Conservation (phyloP, 2,113 vertebrate species). For the Microtus richardsoni region DNA sequence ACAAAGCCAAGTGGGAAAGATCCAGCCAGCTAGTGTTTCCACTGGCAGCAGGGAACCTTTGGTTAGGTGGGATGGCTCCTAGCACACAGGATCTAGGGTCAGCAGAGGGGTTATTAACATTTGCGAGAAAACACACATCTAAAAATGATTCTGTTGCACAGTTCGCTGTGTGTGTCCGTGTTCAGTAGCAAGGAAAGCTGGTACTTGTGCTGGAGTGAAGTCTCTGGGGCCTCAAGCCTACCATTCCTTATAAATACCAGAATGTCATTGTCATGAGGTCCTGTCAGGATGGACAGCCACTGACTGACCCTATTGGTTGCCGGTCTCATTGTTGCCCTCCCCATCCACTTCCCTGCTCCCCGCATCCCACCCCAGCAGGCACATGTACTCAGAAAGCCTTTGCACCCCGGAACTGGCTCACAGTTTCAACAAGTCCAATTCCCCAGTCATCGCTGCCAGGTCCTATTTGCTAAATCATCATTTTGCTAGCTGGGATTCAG, state of each 20-base stretch:
- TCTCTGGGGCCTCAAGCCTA: not conserved
- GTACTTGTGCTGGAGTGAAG: fast-evolving
- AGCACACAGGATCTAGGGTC: too few species aligned
- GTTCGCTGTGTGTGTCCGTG: fast-evolving
- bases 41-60: fast-evolving
- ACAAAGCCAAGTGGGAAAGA: fast-evolving
- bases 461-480: conserved; percentile 56
- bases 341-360: not conserved
- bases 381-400: not conserved
- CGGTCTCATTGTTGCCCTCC: not conserved
- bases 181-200: fast-evolving
- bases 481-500: conserved; percentile 58
- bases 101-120: too few species aligned
- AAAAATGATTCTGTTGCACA: fast-evolving
- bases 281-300: fast-evolving
- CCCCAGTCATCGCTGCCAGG: not conserved
- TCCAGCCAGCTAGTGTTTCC: fast-evolving
- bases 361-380: not conserved
- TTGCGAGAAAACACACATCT: not conserved
- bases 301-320: too few species aligned
- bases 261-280: not conserved
- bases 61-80: fast-evolving
- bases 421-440: not conserved
- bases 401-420: not conserved
- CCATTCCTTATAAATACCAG: not conserved